Percentiles rank a stretch among this genome's conserved stretches.
Conservation (phyloP, 1,140 invertebrate species). For the Limonius californicus region DNA sequence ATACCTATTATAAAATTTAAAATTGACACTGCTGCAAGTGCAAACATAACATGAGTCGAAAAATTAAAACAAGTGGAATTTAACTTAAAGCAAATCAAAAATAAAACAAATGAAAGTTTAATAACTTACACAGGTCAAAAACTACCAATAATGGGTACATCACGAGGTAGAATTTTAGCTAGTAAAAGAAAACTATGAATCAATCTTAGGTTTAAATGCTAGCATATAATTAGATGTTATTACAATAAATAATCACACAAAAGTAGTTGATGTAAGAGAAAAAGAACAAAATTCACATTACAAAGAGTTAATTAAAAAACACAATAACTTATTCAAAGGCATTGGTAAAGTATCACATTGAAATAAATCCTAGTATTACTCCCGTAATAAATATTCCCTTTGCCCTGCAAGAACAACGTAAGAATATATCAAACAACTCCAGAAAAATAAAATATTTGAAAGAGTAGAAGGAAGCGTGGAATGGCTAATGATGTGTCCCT, state of each 20-base stretch:
- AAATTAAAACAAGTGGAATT: no score
- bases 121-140: conserved; percentile 1
- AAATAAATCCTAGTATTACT: neutral
- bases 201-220: conserved; percentile 19
- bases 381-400: conserved; percentile 2
- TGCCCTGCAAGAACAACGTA: neutral
- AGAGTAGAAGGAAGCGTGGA: conserved; percentile 33
- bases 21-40: no score
- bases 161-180: conserved; percentile 16
- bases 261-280: neutral
- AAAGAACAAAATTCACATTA: no score
- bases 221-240: conserved; percentile 12
- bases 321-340: conserved; percentile 14
- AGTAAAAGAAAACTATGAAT: neutral
- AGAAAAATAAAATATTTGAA: conserved; percentile 2
- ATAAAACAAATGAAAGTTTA: conserved; percentile 7
- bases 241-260: neutral
- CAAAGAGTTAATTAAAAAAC: conserved; percentile 15
- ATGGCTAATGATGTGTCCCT: no score
- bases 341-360: conserved; percentile 21
- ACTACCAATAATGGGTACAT: neutral
- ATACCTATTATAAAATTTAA: no score
- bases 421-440: neutral
- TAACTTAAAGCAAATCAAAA: no score
- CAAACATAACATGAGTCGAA: no score